Evolutionary conservation across 1,140 invertebrate genomes (phyloP), one percentile per base, ranked within the genome.

Genomic region (Drosophila elegans): DNA sequence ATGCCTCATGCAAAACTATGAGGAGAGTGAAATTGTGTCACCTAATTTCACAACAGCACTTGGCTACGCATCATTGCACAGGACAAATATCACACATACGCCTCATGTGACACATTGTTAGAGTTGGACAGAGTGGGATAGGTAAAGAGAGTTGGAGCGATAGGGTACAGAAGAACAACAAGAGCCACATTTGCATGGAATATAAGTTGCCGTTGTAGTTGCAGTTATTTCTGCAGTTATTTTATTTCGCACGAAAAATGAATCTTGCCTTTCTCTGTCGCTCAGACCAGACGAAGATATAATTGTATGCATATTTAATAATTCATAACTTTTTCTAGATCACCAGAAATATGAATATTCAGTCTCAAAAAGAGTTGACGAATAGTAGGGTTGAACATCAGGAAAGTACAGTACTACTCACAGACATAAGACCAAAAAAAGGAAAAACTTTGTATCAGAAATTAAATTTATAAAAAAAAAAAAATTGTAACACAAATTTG

Each of bases 281-380:
- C 44, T 56, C 41, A 32, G 48, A 10, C 73, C 53, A 71, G 61
- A 75, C 72, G 41, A 52, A 61, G 49, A 79, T 51, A 81, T 80
- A 88, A 86, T 86, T 89, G 83, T 73, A 69, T 86, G 76, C 83
- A 80, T 88, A 86, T 86, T 89, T 83, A 82, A 86, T 88, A 86
- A 86, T 86, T 86, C 83, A 86, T 83, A 89, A 89, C 84, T 76
- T 72, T 72, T 86, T 76, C 51, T 78, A 60, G 82, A 78, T 86
- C 68, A 73, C 59, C 78, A 66, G 44, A 73, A 88, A 73, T 76
- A 80, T 84, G 81, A 84, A 84, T 84, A 84, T 85, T 84, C 80
- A 84, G 44, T 32, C 56, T 64, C 21, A 71, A 74, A 45, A 54
- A 66, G 69, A 84, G 53, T 59, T 57, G 68, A 78, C 57, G 38